These are phyloP conservation scores for Dexiosoma caninum DNA, from an alignment of 2,888 invertebrate genomes.

Conservation along the genomic window DNA sequence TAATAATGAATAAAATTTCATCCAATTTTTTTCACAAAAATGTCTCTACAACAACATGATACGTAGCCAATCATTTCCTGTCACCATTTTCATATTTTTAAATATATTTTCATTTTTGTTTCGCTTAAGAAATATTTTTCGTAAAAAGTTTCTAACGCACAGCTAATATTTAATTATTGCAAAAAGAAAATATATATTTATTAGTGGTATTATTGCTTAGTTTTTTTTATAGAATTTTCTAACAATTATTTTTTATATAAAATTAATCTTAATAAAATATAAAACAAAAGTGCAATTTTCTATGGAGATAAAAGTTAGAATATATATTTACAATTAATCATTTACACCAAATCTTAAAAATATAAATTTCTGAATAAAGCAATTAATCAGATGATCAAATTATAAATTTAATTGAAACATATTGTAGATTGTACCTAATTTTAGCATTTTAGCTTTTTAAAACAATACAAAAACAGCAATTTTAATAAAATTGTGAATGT, in stretches of 20 bases:
- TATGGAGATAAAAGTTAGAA: conserved; percentile 42
- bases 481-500: neutral
- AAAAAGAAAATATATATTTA: neutral
- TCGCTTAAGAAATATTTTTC: neutral
- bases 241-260: conserved; percentile 10
- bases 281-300: conserved; percentile 63
- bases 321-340: conserved; percentile 62
- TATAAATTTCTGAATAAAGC: conserved; percentile 12
- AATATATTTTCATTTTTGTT: neutral
- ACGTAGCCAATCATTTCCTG: too few relatives aligned
- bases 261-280: conserved; percentile 22
- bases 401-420: conserved; percentile 47
- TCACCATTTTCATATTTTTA: conserved; percentile 5
- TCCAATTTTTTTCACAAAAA: too few relatives aligned
- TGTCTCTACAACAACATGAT: too few relatives aligned
- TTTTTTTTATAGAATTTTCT: conserved; percentile 24
- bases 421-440: conserved; percentile 64
- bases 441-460: conserved; percentile 59
- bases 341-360: conserved; percentile 43
- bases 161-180: conserved; percentile 1
- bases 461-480: too few relatives aligned
- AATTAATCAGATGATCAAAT: conserved; percentile 36
- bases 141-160: conserved; percentile 34
- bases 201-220: conserved; percentile 12
- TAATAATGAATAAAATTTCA: too few relatives aligned